Conservation (phyloP, 2,113 vertebrate genomes). For the Muntiacus reevesi region DNA sequence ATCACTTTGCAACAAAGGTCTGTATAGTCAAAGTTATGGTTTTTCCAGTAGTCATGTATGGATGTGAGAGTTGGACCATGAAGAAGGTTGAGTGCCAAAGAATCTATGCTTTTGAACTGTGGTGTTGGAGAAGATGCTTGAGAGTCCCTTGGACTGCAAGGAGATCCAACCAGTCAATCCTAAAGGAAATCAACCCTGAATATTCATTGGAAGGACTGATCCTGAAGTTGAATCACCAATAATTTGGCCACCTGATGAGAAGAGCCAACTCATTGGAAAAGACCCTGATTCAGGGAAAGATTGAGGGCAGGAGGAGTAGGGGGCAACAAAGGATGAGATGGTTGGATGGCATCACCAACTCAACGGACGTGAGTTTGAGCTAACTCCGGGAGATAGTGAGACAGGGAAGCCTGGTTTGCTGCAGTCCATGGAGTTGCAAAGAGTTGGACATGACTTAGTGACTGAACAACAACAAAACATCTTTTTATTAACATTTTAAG, state of each 20-base stretch:
- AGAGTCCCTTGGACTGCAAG: background rate
- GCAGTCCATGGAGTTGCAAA: background rate
- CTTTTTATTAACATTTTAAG: background rate
- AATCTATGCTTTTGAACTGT: background rate
- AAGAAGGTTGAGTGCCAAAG: background rate
- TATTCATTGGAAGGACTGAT: background rate
- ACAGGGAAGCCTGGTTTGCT: background rate
- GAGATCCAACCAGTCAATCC: background rate
- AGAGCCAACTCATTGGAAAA: background rate
- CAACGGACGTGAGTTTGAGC: background rate
- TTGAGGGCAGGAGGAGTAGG: background rate
- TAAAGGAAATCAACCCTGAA: background rate
- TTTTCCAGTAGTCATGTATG: background rate
- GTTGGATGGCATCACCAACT: background rate
- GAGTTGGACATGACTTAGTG: background rate
- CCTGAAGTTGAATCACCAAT: background rate
- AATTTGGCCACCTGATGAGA: background rate
- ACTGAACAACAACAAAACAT: background rate
- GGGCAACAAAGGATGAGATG: background rate
- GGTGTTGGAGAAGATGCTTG: background rate
- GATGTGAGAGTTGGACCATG: background rate
- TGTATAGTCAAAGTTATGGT: background rate
- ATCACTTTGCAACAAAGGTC: background rate
- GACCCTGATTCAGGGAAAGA: background rate
- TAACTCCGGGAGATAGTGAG: background rate